A percentile compares a stretch with the other conserved stretches of the same genome.
phyloP scores from a whole-genome alignment of 1,140 invertebrate genomes.

The Gonatopus flavifemur region DNA sequence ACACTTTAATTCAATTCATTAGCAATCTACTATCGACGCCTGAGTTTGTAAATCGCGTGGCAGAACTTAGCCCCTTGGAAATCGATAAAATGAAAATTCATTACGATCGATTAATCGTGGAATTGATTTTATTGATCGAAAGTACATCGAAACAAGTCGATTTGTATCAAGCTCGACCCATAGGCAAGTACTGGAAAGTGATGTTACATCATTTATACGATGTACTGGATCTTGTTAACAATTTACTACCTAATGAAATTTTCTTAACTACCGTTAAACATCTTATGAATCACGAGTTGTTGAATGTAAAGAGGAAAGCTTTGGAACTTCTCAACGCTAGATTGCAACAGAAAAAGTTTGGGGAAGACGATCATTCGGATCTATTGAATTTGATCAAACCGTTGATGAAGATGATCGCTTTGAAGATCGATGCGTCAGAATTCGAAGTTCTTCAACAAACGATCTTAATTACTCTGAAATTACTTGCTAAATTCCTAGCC shows the following conservation, averaged over 20 bases:
- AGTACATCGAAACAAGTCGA: constrained; percentile 63
- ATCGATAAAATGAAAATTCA: constrained; percentile 57
- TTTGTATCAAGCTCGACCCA: constrained; percentile 56
- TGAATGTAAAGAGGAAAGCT: constrained; percentile 74
- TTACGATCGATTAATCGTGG: constrained; percentile 71
- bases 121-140: constrained; percentile 68
- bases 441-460: constrained; percentile 75
- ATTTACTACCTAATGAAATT: constrained; percentile 72
- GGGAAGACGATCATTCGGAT: constrained; percentile 51
- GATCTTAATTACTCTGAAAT: constrained; percentile 77
- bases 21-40: constrained; percentile 66
- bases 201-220: constrained; percentile 77
- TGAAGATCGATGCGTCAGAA: constrained; percentile 46
- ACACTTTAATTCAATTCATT: constrained; percentile 72
- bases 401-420: constrained; percentile 63
- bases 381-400: constrained; percentile 64
- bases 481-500: constrained; percentile 73
- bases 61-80: constrained; percentile 53
- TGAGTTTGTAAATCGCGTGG: constrained; percentile 69
- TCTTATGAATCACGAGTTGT: constrained; percentile 69
- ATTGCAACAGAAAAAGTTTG: constrained; percentile 69
- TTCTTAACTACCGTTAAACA: constrained; percentile 76
- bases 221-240: constrained; percentile 74
- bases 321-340: constrained; percentile 83
- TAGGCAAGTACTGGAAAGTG: constrained; percentile 78